Conservation (phyloP, 2,113 vertebrate species). For the Pleuronectes platessa region DNA sequence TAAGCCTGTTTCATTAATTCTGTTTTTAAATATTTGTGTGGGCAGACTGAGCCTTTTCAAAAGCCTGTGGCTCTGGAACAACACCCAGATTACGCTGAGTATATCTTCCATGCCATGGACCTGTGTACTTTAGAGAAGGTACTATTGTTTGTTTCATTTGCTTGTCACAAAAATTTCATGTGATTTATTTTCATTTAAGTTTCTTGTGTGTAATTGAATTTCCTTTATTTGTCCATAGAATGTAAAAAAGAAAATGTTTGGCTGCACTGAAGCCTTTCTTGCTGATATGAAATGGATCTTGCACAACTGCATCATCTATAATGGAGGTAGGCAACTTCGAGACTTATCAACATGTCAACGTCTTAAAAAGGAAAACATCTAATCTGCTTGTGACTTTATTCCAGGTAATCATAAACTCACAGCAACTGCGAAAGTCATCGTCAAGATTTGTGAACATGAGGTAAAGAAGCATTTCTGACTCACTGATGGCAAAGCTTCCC, state of each 20-base stretch:
- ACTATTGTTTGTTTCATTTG: constrained; percentile 13
- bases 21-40: constrained; percentile 27
- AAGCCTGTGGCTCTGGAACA: constrained; percentile 98
- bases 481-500: background rate
- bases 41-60: constrained; percentile 97
- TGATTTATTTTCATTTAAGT: background rate
- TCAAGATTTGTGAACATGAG: constrained; percentile 99
- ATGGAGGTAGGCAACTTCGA: constrained; percentile 85
- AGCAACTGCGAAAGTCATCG: constrained; percentile 96
- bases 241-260: constrained; percentile 99
- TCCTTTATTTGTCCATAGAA: constrained; percentile 81
- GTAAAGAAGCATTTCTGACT: constrained; percentile 71
- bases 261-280: constrained; percentile 98
- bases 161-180: background rate
- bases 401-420: constrained; percentile 98
- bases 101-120: constrained; percentile 99
- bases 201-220: background rate
- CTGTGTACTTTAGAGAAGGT: constrained; percentile 98
- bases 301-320: constrained; percentile 99
- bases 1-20: background rate
- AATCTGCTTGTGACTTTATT: constrained; percentile 39
- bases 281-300: constrained; percentile 99
- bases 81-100: constrained; percentile 98
- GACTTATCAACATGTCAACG: background rate
- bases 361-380: background rate